A percentile compares a stretch with the other conserved stretches of the same genome.
Conservation (phyloP, 2,113 vertebrate species). For the Ictalurus punctatus region DNA sequence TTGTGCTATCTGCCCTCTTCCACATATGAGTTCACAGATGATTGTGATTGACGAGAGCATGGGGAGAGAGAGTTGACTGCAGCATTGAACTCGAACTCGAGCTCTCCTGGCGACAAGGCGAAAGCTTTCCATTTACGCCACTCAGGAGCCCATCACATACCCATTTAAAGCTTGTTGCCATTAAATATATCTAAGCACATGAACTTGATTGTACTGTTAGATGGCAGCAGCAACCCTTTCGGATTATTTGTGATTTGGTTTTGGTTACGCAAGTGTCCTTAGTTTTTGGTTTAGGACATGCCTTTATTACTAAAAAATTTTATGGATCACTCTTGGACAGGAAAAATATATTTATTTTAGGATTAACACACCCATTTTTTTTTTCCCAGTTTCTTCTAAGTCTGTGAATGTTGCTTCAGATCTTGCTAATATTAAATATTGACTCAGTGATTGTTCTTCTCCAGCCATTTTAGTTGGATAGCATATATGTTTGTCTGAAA, state of each 20-base stretch:
- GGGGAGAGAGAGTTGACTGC: not conserved
- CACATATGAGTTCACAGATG: too few species aligned
- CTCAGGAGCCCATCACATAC: not conserved
- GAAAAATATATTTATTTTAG: not conserved
- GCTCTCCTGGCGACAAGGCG: not conserved
- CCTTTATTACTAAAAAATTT: not conserved
- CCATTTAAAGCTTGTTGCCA: not conserved
- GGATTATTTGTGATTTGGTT: not conserved
- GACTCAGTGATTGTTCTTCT: conserved; percentile 48
- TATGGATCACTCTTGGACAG: not conserved
- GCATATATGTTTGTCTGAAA: not conserved
- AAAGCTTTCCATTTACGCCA: not conserved
- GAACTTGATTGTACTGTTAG: not conserved
- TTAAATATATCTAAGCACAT: not conserved
- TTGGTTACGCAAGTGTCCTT: not conserved
- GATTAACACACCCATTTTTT: not conserved
- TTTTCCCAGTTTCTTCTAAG: not conserved
- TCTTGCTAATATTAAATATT: conserved; percentile 61
- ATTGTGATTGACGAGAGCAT: not conserved
- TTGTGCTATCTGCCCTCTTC: too few species aligned
- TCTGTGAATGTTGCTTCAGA: not conserved
- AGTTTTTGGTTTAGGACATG: not conserved
- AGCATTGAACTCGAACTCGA: not conserved
- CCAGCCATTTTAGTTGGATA: conserved; percentile 29
- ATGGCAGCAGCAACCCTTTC: not conserved